Evolutionary conservation across 2,888 invertebrate species (phyloP), one percentile per base, ranked within the genome.

Genomic region (Pollenia labialis): DNA sequence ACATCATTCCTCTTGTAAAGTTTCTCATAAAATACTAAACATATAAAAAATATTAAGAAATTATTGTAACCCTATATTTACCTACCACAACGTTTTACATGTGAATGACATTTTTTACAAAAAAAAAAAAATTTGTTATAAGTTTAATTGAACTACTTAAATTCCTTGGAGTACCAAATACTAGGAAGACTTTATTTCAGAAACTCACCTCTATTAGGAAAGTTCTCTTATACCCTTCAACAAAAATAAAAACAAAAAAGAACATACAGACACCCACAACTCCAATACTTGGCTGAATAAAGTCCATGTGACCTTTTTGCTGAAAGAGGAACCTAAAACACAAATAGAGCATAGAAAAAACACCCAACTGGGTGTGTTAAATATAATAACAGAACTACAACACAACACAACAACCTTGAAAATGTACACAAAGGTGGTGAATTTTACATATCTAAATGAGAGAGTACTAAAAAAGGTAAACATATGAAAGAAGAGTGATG

Each of bases 331-430:
- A 42, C 23, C 62, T 74, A 40, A 76, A 81, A 50, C 56, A 71
- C 64, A 82, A 87, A 64, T 69, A 64, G 82, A 86, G 79, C 79
- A 68, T 74, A 54, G 54, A 72, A 82, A 79, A 85, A 80, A 77
- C 81, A 84, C 84, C 84, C 81, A 81, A 77, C 74, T 81, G 87
- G 84, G 84, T 87, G 87, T 87, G 87, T 87, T 84, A 77, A 75
- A 68, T 54, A 75, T 60, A 77, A 64, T 50, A 68, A 74, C 64
- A 83, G 66, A 69, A 32, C 6, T 54, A 77, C 52, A 68, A 74
- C 54, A 81, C 62, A 81, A 77, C 84, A 81, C 62, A 81, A 77
- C 84, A 87, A 84, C 87, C 87, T 84, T 87, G 87, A 87, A 87
- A 84, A 77, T 48, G 16, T 52, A 83, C 75, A 64, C 58, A 80